Evolutionary conservation across 1,140 invertebrate genomes (phyloP).

Genomic region (Drosophila suzukii): DNA sequence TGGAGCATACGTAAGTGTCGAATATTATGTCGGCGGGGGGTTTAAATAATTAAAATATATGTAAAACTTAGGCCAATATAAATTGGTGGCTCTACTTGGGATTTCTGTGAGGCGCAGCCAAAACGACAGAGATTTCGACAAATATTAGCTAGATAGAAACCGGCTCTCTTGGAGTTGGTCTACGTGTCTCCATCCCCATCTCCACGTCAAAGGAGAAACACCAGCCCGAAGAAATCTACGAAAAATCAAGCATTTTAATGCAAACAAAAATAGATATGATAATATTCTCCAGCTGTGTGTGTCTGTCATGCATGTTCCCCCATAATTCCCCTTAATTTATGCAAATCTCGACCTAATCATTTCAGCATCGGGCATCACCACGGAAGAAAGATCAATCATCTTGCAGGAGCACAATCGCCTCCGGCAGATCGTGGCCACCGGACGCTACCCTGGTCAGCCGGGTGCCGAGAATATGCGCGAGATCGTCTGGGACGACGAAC

Average conservation of each 20-base stretch:
- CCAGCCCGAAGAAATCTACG: slow-evolving; percentile 36
- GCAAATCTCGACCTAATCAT: slow-evolving; percentile 76
- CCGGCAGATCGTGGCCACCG: slow-evolving; percentile 91
- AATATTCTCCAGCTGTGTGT: slow-evolving; percentile 51
- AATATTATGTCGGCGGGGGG: slow-evolving; percentile 26
- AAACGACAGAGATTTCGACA: slow-evolving; percentile 53
- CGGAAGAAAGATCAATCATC: slow-evolving; percentile 90
- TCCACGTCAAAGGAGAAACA: slow-evolving; percentile 48
- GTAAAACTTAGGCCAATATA: slow-evolving; percentile 43
- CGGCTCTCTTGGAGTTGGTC: slow-evolving; percentile 44
- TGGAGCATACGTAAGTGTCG: slow-evolving; percentile 44
- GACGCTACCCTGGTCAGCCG: slow-evolving; percentile 90
- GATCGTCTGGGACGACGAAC: slow-evolving; percentile 95
- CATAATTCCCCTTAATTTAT: slow-evolving; percentile 54
- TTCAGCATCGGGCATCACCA: slow-evolving; percentile 87
- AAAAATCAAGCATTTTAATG: slow-evolving; percentile 62
- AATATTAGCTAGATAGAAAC: slow-evolving; percentile 60
- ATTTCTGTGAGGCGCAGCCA: slow-evolving; percentile 48
- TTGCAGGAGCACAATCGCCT: slow-evolving; percentile 92
- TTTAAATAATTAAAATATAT: slow-evolving; percentile 49
- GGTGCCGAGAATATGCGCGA: slow-evolving; percentile 92
- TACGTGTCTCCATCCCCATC: background rate
- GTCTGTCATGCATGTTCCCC: slow-evolving; percentile 49
- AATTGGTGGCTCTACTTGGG: slow-evolving; percentile 40
- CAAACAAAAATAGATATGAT: slow-evolving; percentile 79